Percentiles rank a stretch among this genome's conserved stretches.
Evolutionary conservation across 2,888 invertebrate species (phyloP).

Genomic region (Phengaris arion): DNA sequence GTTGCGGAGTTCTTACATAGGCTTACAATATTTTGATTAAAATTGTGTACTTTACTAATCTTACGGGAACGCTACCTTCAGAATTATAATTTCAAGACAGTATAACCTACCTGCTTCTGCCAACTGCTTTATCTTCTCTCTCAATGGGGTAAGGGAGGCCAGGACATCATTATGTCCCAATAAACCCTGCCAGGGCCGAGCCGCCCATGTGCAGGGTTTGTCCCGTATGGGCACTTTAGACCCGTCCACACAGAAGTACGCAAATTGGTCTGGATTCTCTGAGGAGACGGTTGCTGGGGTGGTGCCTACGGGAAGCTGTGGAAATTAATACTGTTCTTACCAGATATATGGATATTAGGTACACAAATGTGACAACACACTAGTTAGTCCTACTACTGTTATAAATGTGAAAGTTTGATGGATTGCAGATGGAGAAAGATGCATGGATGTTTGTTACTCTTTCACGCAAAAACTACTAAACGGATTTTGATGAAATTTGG

Average conservation of each 20-base stretch:
- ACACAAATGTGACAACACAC: neutral
- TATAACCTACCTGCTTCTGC: conserved; percentile 62
- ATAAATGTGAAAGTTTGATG: no score
- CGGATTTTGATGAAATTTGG: no score
- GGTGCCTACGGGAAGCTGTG: conserved; percentile 81
- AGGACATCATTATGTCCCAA: conserved; percentile 83
- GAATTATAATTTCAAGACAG: no score
- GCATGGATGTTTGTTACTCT: no score
- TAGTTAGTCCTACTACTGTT: no score
- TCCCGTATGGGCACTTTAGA: conserved; percentile 83
- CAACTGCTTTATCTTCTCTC: conserved; percentile 78
- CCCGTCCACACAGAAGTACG: conserved; percentile 90
- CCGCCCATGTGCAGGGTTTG: conserved; percentile 88
- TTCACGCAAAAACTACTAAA: no score
- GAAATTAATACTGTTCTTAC: neutral
- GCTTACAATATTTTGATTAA: no score
- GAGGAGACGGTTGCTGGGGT: conserved; percentile 77
- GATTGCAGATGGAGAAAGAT: no score
- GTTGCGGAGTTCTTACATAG: no score
- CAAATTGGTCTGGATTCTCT: conserved; percentile 83
- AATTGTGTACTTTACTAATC: no score
- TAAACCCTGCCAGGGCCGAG: conserved; percentile 91
- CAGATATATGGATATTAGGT: no score
- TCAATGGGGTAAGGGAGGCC: conserved; percentile 72
- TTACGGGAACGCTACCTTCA: no score